Evolutionary conservation across 30 jellyfish, hydroid and myxozoan species (phyloP), one percentile per base, ranked within the genome.

Genomic region (Mastigias papua): DNA sequence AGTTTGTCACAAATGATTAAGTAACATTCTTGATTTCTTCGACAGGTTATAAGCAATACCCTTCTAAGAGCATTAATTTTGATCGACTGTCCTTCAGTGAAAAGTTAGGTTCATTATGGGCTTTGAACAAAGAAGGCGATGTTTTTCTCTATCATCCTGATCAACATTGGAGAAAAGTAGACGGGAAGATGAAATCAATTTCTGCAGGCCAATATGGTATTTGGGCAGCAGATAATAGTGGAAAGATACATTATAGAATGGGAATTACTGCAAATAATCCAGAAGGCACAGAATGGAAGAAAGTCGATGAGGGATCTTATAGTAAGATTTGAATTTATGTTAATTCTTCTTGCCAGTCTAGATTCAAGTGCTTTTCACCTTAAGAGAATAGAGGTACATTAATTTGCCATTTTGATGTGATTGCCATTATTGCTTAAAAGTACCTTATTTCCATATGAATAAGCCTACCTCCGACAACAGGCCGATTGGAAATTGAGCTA

Each of bases 141-240:
- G 64, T 68, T 33, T 82, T 61, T 29, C 49, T 62, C 34, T 82
- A 82, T 70, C 78, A 68, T 79, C 67, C 77, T 21, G 51, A 68
- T 49, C 81, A 68, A 30, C 31, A 65, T 50, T 82, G 91, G 91
- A 65, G 37, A 11, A 68, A 82, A 22, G 34, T 82, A 13, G 84
- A 17, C 1, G 83, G 78, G 26, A 0, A 0, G 17, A 29, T 67
- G 67, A 27, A 19, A 26, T 28, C 60, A 3, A 57, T 82, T 1
- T 67, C 91, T 4, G 76, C 46, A n/a, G 91, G 85, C 29, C 25
- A 33, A 10, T 63, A 82, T 70, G 85, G 91, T 0, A 35, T 82
- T 19, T 82, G 91, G 91, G 91, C 84, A 1, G 84, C 48, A 28
- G 76, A 67, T 48, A 22, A 8, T 19, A 0, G 26, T 11, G 63